Evolutionary conservation across 2,888 invertebrate species (phyloP).

Genomic region (Microplitis deprimator): DNA sequence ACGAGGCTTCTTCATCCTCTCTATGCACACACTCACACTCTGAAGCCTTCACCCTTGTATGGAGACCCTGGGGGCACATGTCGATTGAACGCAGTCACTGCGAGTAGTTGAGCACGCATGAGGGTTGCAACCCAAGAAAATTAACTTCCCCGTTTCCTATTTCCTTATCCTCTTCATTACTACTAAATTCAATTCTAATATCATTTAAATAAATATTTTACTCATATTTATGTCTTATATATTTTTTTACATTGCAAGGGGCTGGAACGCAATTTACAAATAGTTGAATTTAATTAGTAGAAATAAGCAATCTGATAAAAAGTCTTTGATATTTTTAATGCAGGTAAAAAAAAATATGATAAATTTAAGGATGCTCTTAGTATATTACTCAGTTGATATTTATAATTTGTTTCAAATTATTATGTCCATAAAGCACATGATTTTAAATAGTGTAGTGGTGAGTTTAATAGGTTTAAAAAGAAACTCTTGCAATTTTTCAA

Average conservation of each 20-base stretch:
- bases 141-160: slow-evolving; percentile 7
- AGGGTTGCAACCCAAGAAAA: slow-evolving; percentile 14
- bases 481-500: slow-evolving; percentile 18
- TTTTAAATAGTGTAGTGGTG: neutral
- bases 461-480: slow-evolving; percentile 26
- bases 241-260: neutral
- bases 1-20: slow-evolving; percentile 37
- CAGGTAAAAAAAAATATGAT: too few relatives aligned
- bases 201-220: neutral
- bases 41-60: neutral
- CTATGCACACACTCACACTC: slow-evolving; percentile 21
- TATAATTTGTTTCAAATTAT: too few relatives aligned
- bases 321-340: too few relatives aligned
- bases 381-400: too few relatives aligned
- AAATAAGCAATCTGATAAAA: neutral
- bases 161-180: slow-evolving; percentile 7
- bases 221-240: neutral
- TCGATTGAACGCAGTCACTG: slow-evolving; percentile 10
- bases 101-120: slow-evolving; percentile 6
- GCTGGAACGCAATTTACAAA: neutral
- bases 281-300: neutral
- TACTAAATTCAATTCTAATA: slow-evolving; percentile 4
- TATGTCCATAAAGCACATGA: neutral
- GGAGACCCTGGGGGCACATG: neutral
- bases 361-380: too few relatives aligned